phyloP scores from a whole-genome alignment of 1,140 invertebrate genomes.

The Eumeta japonica region DNA sequence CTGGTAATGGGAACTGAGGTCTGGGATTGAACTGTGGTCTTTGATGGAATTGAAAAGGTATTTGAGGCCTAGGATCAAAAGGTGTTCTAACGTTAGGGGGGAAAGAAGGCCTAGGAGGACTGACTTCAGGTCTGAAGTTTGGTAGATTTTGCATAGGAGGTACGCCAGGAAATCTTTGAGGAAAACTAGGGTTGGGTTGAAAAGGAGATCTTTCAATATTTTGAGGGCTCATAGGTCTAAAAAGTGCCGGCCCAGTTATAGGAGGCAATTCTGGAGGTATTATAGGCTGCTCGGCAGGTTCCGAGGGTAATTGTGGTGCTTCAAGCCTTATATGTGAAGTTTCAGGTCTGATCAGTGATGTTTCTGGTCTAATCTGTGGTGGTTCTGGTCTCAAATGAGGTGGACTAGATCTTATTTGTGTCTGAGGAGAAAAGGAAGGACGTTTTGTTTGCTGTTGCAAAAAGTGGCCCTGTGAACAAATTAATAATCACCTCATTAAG shows the following conservation, averaged over 20 bases:
- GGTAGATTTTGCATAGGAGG: conserved; percentile 7
- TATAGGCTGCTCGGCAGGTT: conserved; percentile 16
- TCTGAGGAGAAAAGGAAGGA: conserved; percentile 26
- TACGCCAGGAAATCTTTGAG: too few relatives aligned
- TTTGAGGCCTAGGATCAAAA: conserved; percentile 23
- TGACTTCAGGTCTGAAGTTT: conserved; percentile 13
- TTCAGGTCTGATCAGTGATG: too few relatives aligned
- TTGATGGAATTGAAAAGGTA: too few relatives aligned
- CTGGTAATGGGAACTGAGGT: conserved; percentile 14
- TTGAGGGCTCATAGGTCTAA: too few relatives aligned
- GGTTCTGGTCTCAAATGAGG: conserved; percentile 8
- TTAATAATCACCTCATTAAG: conserved; percentile 9
- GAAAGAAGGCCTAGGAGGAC: conserved; percentile 7
- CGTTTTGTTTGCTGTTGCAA: too few relatives aligned
- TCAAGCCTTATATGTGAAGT: conserved; percentile 14
- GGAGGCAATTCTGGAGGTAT: conserved; percentile 18
- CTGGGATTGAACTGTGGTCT: conserved; percentile 14
- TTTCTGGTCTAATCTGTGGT: conserved; percentile 12
- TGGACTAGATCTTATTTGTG: too few relatives aligned
- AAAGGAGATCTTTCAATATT: conserved; percentile 14
- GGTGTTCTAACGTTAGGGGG: conserved; percentile 16
- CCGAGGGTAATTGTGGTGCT: too few relatives aligned
- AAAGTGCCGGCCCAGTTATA: too few relatives aligned
- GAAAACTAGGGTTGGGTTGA: conserved; percentile 14
- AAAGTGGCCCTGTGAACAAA: conserved; percentile 32